phyloP scores from a whole-genome alignment of 2,888 invertebrate genomes.

The Hirtodrosophila confusa region DNA sequence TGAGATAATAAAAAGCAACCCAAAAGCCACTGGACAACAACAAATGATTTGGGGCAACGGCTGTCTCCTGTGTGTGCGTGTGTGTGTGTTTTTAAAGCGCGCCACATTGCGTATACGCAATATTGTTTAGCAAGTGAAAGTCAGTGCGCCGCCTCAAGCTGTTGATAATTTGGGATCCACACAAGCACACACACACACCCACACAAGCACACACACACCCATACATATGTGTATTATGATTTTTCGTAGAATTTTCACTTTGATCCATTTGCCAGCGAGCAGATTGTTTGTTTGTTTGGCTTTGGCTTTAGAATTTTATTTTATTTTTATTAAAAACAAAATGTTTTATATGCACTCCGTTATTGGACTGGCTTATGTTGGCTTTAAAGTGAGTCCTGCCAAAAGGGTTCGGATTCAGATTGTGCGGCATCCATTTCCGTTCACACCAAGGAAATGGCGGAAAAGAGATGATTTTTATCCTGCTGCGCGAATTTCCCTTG shows the following conservation, averaged over 20 bases:
- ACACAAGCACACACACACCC: conserved; percentile 19
- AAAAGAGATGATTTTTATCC: conserved; percentile 36
- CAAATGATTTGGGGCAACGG: conserved; percentile 67
- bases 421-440: conserved; percentile 39
- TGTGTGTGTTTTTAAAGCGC: conserved; percentile 39
- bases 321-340: conserved; percentile 72
- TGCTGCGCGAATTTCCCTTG: conserved; percentile 32
- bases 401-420: conserved; percentile 36
- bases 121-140: conserved; percentile 66
- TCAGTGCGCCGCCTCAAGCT: conserved; percentile 64
- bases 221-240: conserved; percentile 26
- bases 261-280: conserved; percentile 67
- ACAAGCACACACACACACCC: no score
- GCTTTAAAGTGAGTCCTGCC: conserved; percentile 38
- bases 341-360: conserved; percentile 64
- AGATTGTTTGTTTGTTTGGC: conserved; percentile 48
- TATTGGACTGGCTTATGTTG: conserved; percentile 41
- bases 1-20: conserved; percentile 74
- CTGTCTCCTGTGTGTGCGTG: conserved; percentile 20
- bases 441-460: conserved; percentile 6
- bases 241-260: conserved; percentile 61
- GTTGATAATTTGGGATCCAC: conserved; percentile 68
- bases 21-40: conserved; percentile 72
- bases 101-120: conserved; percentile 73
- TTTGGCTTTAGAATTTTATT: conserved; percentile 39